Base-by-base conservation (phyloP, 2,888 invertebrate species). In the Leistus spinibarbis region DNA sequence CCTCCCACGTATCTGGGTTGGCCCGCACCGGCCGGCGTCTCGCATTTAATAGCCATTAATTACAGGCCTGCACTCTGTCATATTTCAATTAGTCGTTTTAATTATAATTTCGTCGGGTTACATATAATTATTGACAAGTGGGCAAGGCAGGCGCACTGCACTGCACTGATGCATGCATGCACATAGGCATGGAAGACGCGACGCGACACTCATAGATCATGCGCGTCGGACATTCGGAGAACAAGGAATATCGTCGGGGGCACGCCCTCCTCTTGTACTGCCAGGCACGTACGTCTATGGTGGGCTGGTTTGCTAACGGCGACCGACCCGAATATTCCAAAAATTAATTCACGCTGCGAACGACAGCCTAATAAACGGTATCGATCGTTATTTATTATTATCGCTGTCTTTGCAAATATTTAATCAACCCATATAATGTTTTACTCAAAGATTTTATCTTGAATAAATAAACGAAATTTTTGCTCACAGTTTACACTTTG, bases 51-150 rank as follows among this genome's bases (percentile, higher is more conserved):
- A 23, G 64, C 64, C 17, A 64, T 74, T 74, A 74, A 74, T 74
- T 74, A 74, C 68, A 74, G 74, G 54, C 67, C 67, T 68, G 68
- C 62, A 62, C 74, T 68, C 62, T 74, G 74, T 74, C 74, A 74
- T 74, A 74, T 60, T 74, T 74, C 68, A 74, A 74, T 74, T 74
- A 74, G 68, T 40, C n/a, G 54, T 60, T 74, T 74, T 74, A 74
- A 74, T 74, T 74, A 74, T 74, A 74, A 74, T 74, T 74, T 74
- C 68, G 68, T 60, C 74, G 53, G 68, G 68, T 74, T 74, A 56
- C 68, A 62, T 72, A 54, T 72, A 72, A 72, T 72, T 72, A 72
- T 72, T 72, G 65, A 72, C 72, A 72, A 72, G 72, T 72, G 65
- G 70, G 70, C 53, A 20, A 54, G 53, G 68, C 68, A 23, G 13